These are phyloP conservation scores for Cephalopholis sonnerati DNA, from an alignment of 2,113 vertebrate species.

Conservation along the genomic window DNA sequence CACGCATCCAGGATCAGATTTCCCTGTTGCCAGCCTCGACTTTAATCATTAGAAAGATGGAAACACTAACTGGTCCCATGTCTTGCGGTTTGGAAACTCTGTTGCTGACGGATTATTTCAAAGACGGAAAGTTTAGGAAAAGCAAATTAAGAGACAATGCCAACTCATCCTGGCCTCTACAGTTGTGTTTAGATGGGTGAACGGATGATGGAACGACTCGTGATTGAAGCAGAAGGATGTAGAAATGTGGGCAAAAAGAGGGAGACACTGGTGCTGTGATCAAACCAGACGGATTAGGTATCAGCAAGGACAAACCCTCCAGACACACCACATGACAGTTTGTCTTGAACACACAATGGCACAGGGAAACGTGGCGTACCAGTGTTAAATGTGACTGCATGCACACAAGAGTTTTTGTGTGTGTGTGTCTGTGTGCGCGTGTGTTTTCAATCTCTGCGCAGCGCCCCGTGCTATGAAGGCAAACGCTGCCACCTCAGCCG, in stretches of 20 bases:
- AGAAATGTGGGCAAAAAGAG: background rate
- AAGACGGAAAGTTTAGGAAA: constrained; percentile 48
- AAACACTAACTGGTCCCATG: constrained; percentile 58
- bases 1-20: constrained; percentile 63
- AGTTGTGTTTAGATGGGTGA: background rate
- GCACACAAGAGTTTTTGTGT: constrained; percentile 1
- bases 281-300: constrained; percentile 33
- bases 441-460: constrained; percentile 74
- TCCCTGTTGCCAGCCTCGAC: constrained; percentile 53
- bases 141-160: constrained; percentile 32
- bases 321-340: constrained; percentile 45
- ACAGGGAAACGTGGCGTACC: constrained; percentile 25
- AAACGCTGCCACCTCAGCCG: constrained; percentile 78
- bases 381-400: constrained; percentile 28
- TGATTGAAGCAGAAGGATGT: background rate
- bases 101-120: constrained; percentile 27
- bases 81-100: constrained; percentile 64
- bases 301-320: constrained; percentile 53
- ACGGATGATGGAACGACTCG: constrained; percentile 3
- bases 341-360: constrained; percentile 47
- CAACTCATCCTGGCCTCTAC: constrained; percentile 14
- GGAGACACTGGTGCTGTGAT: constrained; percentile 33
- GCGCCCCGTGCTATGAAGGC: constrained; percentile 69
- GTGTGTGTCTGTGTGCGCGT: constrained; percentile 36
- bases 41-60: constrained; percentile 62